Percentiles rank a stretch among this genome's conserved stretches.
These are phyloP conservation scores for Lipotes vexillifer DNA, from an alignment of 2,113 vertebrate genomes.

Conservation along the genomic window DNA sequence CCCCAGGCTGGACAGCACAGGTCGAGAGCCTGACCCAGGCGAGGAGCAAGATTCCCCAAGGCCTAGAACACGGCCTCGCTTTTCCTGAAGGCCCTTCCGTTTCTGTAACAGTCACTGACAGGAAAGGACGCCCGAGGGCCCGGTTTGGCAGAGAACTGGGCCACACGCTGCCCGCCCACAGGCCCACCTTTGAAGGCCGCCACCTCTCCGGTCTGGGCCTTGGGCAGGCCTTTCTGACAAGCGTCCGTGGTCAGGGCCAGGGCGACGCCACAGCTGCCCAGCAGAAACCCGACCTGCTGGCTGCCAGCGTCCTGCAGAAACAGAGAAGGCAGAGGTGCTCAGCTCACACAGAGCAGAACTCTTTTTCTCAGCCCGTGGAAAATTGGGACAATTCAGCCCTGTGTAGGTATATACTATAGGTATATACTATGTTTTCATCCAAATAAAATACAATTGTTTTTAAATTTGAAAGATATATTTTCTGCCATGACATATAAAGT, in stretches of 20 bases:
- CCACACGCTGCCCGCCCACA: rapidly evolving
- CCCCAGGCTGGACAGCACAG: rapidly evolving
- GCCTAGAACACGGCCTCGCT: background rate
- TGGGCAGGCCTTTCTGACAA: slow-evolving; percentile 97
- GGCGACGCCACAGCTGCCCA: slow-evolving; percentile 95
- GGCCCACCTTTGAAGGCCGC: slow-evolving; percentile 92
- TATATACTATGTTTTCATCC: background rate
- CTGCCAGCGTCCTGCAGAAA: slow-evolving; percentile 91
- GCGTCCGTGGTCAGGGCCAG: slow-evolving; percentile 95
- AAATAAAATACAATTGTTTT: background rate
- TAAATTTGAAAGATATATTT: background rate
- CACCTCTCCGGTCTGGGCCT: slow-evolving; percentile 95
- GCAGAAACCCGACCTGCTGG: slow-evolving; percentile 95
- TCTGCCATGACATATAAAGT: background rate
- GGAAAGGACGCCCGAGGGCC: background rate
- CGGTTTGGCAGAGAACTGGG: background rate
- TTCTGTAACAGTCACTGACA: background rate
- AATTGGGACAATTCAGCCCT: background rate
- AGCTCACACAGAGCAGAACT: background rate
- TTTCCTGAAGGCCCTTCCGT: background rate
- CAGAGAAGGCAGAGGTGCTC: background rate
- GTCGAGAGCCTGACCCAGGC: background rate
- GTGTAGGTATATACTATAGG: rapidly evolving
- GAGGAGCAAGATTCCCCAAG: background rate
- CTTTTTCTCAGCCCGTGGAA: background rate